phyloP scores from a whole-genome alignment of 2,888 invertebrate species.

The Tenthredo livida region DNA sequence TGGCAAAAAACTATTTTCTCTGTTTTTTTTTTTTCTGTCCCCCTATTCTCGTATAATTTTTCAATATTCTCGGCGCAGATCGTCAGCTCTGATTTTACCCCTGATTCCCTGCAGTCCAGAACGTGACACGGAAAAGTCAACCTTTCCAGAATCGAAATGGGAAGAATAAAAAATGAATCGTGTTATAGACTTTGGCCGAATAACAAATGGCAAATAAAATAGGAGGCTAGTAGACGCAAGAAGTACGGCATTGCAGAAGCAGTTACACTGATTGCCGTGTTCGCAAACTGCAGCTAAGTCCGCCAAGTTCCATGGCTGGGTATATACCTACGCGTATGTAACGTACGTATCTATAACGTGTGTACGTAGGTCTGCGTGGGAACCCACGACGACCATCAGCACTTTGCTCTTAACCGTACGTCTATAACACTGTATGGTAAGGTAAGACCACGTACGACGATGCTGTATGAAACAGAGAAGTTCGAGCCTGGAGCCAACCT shows the following conservation, averaged over 20 bases:
- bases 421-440: conserved; percentile 7
- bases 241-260: conserved; percentile 70
- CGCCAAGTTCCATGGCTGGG: neutral
- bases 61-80: conserved; percentile 27
- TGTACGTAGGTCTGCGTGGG: conserved; percentile 33
- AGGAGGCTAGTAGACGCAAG: neutral
- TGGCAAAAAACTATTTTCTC: conserved; percentile 60
- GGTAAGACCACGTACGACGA: conserved; percentile 7
- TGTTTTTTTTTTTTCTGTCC: too few species aligned
- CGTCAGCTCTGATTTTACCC: conserved; percentile 6
- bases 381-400: conserved; percentile 43
- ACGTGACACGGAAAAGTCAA: neutral
- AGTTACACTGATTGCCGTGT: conserved; percentile 77
- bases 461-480: neutral
- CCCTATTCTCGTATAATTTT: conserved; percentile 26
- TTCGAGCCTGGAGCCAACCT: conserved; percentile 2
- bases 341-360: neutral
- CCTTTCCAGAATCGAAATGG: neutral
- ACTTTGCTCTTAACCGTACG: conserved; percentile 22
- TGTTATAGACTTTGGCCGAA: too few species aligned
- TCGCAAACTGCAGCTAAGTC: conserved; percentile 67
- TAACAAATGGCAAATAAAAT: neutral
- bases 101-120: neutral
- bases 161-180: too few species aligned
- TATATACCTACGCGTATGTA: conserved; percentile 1